A percentile compares a stretch with the other conserved stretches of the same genome.
These are phyloP conservation scores for Heliocidaris erythrogramma DNA, from an alignment of 35 echinoderm and acorn worm genomes.

Conservation along the genomic window DNA sequence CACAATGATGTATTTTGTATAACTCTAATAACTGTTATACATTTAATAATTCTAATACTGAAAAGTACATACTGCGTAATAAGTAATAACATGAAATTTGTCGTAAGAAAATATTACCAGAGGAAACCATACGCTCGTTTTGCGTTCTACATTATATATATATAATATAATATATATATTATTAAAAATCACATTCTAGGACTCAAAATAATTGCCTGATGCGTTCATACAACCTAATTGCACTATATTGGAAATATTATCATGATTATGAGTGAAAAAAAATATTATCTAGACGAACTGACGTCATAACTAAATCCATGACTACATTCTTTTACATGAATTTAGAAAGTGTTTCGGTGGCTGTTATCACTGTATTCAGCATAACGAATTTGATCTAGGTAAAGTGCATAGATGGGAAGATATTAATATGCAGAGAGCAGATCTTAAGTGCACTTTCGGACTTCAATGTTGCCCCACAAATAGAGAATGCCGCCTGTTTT, in stretches of 20 bases:
- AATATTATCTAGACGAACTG: neutral
- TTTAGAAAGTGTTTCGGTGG: neutral
- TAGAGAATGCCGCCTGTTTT: neutral
- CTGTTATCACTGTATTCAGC: conserved; percentile 16
- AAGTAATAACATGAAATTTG: too few species aligned
- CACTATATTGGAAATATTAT: neutral
- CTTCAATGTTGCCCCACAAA: conserved; percentile 1
- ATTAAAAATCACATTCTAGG: too few species aligned
- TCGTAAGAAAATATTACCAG: too few species aligned
- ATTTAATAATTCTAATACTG: neutral
- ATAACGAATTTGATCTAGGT: neutral
- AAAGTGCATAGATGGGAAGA: neutral
- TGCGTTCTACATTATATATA: neutral
- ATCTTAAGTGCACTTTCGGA: neutral
- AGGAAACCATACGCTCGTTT: neutral
- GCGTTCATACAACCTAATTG: neutral
- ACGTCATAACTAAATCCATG: neutral
- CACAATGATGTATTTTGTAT: too few species aligned
- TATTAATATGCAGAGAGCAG: conserved; percentile 4
- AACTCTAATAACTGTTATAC: too few species aligned
- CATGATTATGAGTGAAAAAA: neutral
- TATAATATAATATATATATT: too few species aligned
- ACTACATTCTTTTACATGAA: neutral
- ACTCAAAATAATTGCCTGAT: neutral
- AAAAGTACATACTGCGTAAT: too few species aligned